phyloP scores from a whole-genome alignment of 2,113 vertebrate genomes.

The Corythornis vintsioides region DNA sequence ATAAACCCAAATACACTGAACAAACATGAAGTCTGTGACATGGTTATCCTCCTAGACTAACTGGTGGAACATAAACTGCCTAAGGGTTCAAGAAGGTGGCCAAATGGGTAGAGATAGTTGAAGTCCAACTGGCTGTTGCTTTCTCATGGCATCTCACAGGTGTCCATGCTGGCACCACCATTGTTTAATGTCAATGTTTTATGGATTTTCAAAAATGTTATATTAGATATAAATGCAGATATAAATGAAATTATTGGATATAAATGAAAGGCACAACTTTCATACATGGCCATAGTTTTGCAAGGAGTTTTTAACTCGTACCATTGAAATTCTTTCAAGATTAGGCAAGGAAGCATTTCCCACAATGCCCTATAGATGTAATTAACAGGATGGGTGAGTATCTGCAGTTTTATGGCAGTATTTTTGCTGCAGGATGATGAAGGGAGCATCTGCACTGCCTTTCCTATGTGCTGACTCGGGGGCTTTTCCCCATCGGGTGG shows the following conservation, averaged over 20 bases:
- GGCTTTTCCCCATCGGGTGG: background rate
- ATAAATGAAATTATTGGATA: too few species aligned
- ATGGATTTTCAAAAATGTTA: background rate
- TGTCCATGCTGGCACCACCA: rapidly evolving
- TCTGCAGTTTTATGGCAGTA: background rate
- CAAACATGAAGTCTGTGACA: background rate
- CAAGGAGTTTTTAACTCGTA: background rate
- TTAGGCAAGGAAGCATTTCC: background rate
- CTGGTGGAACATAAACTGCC: background rate
- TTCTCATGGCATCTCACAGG: background rate
- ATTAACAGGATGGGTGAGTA: background rate
- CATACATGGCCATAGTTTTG: background rate
- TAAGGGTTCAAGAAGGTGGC: background rate
- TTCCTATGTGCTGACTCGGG: background rate
- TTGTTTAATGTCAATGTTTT: background rate
- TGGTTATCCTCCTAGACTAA: background rate
- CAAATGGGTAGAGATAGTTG: background rate
- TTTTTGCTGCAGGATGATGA: background rate
- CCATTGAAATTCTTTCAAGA: background rate
- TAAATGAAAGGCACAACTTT: background rate
- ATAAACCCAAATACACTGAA: background rate
- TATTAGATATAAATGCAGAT: background rate
- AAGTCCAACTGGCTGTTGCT: background rate
- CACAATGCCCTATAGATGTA: background rate
- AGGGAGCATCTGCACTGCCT: background rate